Conservation (phyloP, 2,888 invertebrate species). For the Lasioglossum vierecki region DNA sequence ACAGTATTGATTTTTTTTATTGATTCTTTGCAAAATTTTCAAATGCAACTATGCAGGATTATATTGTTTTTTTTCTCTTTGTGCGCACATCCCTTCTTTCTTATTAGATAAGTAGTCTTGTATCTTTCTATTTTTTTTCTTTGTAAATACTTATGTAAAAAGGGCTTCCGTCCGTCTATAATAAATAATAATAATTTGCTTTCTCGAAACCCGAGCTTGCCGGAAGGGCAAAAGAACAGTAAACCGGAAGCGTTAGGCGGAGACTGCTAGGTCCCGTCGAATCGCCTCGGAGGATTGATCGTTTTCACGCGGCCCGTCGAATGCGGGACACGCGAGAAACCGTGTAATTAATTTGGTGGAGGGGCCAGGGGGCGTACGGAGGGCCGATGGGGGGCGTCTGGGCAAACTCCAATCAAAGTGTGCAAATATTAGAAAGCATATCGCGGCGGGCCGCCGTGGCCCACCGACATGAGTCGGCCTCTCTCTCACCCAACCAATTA, state of each 20-base stretch:
- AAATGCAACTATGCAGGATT: too few relatives aligned
- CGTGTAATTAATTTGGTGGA: constrained; percentile 70
- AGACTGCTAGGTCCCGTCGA: not conserved
- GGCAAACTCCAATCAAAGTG: constrained; percentile 76
- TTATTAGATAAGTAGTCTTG: too few relatives aligned
- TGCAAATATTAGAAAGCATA: constrained; percentile 76
- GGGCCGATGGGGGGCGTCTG: constrained; percentile 59
- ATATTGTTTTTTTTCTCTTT: too few relatives aligned
- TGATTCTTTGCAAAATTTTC: too few relatives aligned
- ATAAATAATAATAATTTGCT: too few relatives aligned
- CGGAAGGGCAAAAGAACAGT: not conserved
- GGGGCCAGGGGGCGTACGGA: not conserved
- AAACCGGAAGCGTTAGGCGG: not conserved
- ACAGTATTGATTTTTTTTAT: too few relatives aligned
- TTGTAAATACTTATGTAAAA: too few relatives aligned
- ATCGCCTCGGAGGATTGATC: constrained; percentile 22
- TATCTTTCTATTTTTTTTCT: too few relatives aligned
- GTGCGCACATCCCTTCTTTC: too few relatives aligned
- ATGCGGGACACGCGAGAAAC: constrained; percentile 68
- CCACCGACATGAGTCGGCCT: constrained; percentile 2
- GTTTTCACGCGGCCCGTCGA: constrained; percentile 29
- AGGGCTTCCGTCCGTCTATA: too few relatives aligned
- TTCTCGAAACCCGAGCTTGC: not conserved
- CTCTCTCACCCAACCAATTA: constrained; percentile 69
- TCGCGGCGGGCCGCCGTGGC: constrained; percentile 47